phyloP scores from a whole-genome alignment of 2,888 invertebrate genomes.

The Andrena marginata region DNA sequence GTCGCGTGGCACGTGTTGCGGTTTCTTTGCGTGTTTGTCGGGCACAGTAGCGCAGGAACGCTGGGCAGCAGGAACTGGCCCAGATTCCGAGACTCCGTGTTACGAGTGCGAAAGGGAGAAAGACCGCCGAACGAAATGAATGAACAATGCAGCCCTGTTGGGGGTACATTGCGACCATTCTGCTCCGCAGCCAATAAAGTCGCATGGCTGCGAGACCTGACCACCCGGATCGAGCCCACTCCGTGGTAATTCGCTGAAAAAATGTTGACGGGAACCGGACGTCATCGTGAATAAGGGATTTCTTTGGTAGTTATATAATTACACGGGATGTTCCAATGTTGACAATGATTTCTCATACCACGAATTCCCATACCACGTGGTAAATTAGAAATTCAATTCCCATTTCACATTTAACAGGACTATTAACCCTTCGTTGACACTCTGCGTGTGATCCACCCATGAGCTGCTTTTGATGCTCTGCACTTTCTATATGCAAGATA shows the following conservation, averaged over 20 bases:
- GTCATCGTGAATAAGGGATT: neutral
- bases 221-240: neutral
- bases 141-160: constrained; percentile 31
- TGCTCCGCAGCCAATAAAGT: neutral
- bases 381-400: too few relatives aligned
- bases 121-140: constrained; percentile 34
- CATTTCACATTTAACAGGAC: too few relatives aligned
- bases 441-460: too few relatives aligned
- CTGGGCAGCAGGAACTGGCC: constrained; percentile 72
- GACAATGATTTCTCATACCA: too few relatives aligned
- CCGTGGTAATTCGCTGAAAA: neutral
- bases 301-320: neutral
- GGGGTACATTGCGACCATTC: constrained; percentile 17
- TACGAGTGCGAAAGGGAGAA: constrained; percentile 8
- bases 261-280: neutral
- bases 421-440: too few relatives aligned
- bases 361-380: too few relatives aligned
- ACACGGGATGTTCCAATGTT: too few relatives aligned
- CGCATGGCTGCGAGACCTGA: neutral
- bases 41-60: constrained; percentile 33
- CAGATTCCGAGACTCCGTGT: constrained; percentile 66
- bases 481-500: too few relatives aligned
- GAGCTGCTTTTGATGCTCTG: too few relatives aligned
- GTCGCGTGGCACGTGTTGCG: constrained; percentile 58
- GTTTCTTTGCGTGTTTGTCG: constrained; percentile 56